Base-by-base conservation (phyloP, 1,140 invertebrate species). In the Pomacea maculata region DNA sequence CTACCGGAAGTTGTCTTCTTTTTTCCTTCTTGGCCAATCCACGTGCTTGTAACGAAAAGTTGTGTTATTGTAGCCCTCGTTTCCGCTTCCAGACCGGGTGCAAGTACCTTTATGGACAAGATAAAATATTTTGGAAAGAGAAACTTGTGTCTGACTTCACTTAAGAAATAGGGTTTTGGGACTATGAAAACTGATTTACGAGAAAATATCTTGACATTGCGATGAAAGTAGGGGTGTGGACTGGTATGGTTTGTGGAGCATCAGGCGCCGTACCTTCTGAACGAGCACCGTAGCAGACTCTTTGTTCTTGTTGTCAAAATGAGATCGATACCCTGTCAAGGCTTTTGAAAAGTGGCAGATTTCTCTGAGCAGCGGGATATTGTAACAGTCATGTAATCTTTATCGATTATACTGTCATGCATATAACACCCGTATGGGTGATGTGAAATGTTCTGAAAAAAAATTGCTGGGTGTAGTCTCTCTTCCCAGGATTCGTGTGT, bases 21-120 rank as follows among this genome's bases (percentile, higher is more conserved):
- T 54, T 57, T 52, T 17, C 17, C 4, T n/a, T 57, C 55, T 55
- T 52, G 70, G n/a, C 77, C 77, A 78, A 78, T 78, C 65, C 67
- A 78, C 45, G 68, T 19, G 15, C 54, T 70, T 64, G 73, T 75
- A 52, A 75, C 45, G n/a, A 57, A 75, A 15, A 75, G 11, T 21
- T 17, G 12, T 55, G 29, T n/a, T 77, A 34, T 29, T 78, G 68
- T 54, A 45, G 67, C 10, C 65, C 6, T 65, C 77, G 70, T 67
- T 78, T 78, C 77, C 77, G 77, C 25, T 78, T 78, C 15, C 65
- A 54, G 52, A 70, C 77, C 65, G 77, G 77, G 65, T 67, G 29
- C 21, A 25, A 61, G 75, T n/a, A n/a, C 29, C 63, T 61, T 63
- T n/a, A 19, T 55, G 57, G 57, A 61, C 57, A 2, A 61, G 57